Conservation (phyloP, 2,888 invertebrate genomes). For the Holacanthella duospinosa region DNA sequence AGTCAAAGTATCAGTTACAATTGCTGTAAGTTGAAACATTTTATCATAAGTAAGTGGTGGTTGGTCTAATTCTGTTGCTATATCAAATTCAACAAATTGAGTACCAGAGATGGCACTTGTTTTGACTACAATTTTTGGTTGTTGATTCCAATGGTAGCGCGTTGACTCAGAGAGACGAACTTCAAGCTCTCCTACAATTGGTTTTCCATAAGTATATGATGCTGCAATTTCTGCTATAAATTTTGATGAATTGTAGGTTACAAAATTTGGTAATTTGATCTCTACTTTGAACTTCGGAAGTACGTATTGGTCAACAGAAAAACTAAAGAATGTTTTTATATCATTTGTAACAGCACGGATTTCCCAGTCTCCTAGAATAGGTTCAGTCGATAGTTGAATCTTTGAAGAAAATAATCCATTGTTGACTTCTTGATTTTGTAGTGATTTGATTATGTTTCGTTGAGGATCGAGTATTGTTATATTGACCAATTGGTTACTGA, state of each 20-base stretch:
- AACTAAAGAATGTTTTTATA: constrained; percentile 55
- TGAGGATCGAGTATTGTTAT: constrained; percentile 34
- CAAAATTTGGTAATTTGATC: constrained; percentile 68
- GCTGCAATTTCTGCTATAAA: constrained; percentile 68
- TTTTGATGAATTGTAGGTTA: constrained; percentile 65
- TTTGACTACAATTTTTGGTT: background rate
- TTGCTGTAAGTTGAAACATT: constrained; percentile 70
- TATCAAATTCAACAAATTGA: constrained; percentile 14
- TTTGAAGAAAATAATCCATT: constrained; percentile 66
- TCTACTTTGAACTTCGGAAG: constrained; percentile 84
- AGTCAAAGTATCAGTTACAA: constrained; percentile 80
- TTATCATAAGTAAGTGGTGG: constrained; percentile 67
- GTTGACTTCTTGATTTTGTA: constrained; percentile 52
- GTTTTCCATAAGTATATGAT: constrained; percentile 49
- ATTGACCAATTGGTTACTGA: constrained; percentile 7
- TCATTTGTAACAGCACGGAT: background rate
- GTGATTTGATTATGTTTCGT: constrained; percentile 70
- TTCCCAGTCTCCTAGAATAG: constrained; percentile 77
- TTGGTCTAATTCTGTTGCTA: constrained; percentile 12
- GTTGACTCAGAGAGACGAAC: constrained; percentile 6
- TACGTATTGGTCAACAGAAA: constrained; percentile 80
- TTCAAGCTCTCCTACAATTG: constrained; percentile 12
- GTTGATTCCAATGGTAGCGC: background rate
- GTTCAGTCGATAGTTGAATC: constrained; percentile 63
- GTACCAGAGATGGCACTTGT: constrained; percentile 8